Base-by-base conservation (phyloP, 2,113 vertebrate genomes). In the Trichomycterus rosablanca region DNA sequence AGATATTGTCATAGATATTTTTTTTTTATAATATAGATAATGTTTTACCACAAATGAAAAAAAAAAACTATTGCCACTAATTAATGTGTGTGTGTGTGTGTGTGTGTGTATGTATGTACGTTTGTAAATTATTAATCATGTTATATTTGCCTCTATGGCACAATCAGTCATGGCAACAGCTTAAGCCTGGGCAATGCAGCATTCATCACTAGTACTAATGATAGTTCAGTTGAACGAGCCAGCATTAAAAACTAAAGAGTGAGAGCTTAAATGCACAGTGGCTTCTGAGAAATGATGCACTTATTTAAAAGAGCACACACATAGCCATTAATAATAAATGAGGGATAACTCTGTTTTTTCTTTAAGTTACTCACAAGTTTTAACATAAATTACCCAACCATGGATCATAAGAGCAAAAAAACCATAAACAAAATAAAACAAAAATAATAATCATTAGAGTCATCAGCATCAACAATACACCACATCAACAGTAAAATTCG, bases 191-290 rank as follows among this genome's bases (percentile, higher is more conserved):
- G 34, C 22, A 30, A 6, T 4, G n/a, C 3, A 1, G 12, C 32
- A 61, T 61, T 42, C 11, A 61, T 61, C 59, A 51, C 34, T 15
- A 9, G 22, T 51, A 51, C 34, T 40, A 51, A 20, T 51, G 59
- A 42, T 8, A 16, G 35, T 24, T 28, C 22, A 24, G 10, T 11
- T 4, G 32, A 60, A 49, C 9, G 14, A 30, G 18, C 8, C 24
- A 46, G 40, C 44, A 46, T 46, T 26, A 50, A 26, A 50, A 51
- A 40, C 7, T 14, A 11, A 48, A 35, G 57, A 7, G 20, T 1
- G n/a, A 12, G 32, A 60, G 45, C 32, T 50, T 34, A 48, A 59
- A 48, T 22, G 55, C n/a, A 30, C 26, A 2, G 3, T 14, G 43
- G 9, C 22, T 50, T 19, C 34, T 40, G 45, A 50, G 34, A 19